These are phyloP conservation scores for Strix uralensis DNA, from an alignment of 2,113 vertebrate species.

Conservation along the genomic window DNA sequence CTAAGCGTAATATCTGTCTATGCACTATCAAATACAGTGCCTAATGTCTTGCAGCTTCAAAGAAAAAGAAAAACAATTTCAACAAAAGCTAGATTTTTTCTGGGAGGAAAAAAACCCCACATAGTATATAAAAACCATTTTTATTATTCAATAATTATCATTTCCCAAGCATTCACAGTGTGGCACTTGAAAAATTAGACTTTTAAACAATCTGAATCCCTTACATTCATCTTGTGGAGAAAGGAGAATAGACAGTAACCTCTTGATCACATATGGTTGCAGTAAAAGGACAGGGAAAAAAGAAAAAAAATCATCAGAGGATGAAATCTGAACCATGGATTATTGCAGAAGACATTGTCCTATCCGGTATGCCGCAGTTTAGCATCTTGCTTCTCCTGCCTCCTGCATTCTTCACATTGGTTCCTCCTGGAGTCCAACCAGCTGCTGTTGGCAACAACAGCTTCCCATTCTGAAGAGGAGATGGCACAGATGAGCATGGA, in stretches of 20 bases:
- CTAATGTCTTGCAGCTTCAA: background rate
- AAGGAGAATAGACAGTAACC: background rate
- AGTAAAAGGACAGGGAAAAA: background rate
- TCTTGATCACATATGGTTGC: background rate
- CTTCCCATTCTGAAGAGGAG: background rate
- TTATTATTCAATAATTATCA: slow-evolving; percentile 7
- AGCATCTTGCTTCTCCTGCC: background rate
- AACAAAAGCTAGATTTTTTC: slow-evolving; percentile 1
- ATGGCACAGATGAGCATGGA: background rate
- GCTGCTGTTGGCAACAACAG: background rate
- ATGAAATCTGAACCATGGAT: background rate
- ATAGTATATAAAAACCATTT: background rate
- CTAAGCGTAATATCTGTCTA: background rate
- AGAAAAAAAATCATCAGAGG: background rate
- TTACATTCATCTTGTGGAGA: background rate
- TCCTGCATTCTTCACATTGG: background rate
- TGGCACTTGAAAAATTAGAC: background rate
- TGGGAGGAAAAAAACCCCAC: background rate
- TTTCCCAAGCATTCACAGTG: background rate
- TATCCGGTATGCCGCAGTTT: background rate
- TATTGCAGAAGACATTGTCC: background rate
- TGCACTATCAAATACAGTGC: background rate
- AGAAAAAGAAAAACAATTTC: background rate
- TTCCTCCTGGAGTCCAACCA: background rate
- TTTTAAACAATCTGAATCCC: background rate